Base-by-base conservation (phyloP, 2,113 vertebrate genomes). In the Tringa solitaria region DNA sequence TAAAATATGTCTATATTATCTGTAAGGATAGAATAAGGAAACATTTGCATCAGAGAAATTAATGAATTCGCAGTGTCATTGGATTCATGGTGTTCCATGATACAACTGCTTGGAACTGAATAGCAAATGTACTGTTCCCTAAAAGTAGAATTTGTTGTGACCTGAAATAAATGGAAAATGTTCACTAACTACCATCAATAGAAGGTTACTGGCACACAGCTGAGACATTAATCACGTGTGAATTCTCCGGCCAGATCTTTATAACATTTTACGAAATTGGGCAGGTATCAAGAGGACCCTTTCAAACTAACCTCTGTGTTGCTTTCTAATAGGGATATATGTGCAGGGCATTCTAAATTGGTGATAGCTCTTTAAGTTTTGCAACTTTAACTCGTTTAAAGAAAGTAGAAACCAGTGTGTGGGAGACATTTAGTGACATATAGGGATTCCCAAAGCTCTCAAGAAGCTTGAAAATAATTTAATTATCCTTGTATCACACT, bases 401-500 rank as follows among this genome's bases (percentile, higher is more conserved):
- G 56, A 74, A 91, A 64, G 8, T 32, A 65, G 64, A 88, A 93
- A 59, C 9, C 26, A 56, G 17, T 28, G 24, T 64, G 33, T 61
- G 24, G 28, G 37, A 69, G 63, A 33, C 19, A 86, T 79, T 76
- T 80, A 19, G 56, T 92, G 45, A 57, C 24, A 39, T 35, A 30
- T 0, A 84, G 30, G 27, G 24, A 45, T 75, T 87, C 14, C n/a
- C 33, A 72, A 84, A 91, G 39, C 53, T 65, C 60, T 84, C 33
- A 8, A 70, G 61, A 87, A 84, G 45, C 32, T 91, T 96, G 24
- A 61, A 96, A 95, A 93, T 73, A 67, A 92, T 90, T 73, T 68
- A 43, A 76, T 93, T 89, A 77, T 90, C 28, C 22, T 86, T 53
- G 3, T 85, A 75, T 85, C 60, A 35, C 53, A 68, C 28, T 79